A percentile compares a stretch with the other conserved stretches of the same genome.
Evolutionary conservation across 2,797 vertebrate genomes (phyloP).

Genomic region (Pangasius djambal): DNA sequence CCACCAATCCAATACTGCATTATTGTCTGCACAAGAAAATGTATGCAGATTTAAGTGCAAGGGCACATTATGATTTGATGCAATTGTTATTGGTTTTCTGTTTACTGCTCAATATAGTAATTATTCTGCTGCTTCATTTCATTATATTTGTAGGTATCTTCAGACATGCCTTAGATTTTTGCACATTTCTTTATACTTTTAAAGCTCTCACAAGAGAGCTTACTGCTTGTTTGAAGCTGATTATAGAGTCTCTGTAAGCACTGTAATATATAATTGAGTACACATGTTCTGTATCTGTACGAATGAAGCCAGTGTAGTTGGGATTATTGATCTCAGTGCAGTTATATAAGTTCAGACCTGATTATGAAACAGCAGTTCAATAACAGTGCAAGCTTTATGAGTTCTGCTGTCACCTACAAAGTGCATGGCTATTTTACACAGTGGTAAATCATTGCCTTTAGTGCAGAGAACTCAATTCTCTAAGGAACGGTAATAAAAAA

Average conservation of each 20-base stretch:
- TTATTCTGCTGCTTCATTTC: neutral
- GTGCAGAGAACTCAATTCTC: neutral
- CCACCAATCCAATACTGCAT: neutral
- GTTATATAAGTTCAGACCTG: neutral
- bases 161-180: neutral
- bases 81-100: neutral
- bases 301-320: neutral
- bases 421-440: neutral
- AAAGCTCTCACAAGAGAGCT: neutral
- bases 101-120: neutral
- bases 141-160: neutral
- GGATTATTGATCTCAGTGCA: neutral
- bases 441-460: conserved; percentile 21
- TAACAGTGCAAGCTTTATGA: neutral
- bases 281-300: neutral
- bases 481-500: neutral
- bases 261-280: neutral
- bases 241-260: neutral
- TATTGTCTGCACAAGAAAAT: neutral
- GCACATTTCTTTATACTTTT: neutral
- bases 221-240: neutral
- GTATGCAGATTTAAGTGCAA: neutral
- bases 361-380: conserved; percentile 18
- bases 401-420: neutral
- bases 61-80: neutral